These are phyloP conservation scores for Sanderia malayensis DNA, from an alignment of 30 jellyfish, hydroid and myxozoan species.

Conservation along the genomic window DNA sequence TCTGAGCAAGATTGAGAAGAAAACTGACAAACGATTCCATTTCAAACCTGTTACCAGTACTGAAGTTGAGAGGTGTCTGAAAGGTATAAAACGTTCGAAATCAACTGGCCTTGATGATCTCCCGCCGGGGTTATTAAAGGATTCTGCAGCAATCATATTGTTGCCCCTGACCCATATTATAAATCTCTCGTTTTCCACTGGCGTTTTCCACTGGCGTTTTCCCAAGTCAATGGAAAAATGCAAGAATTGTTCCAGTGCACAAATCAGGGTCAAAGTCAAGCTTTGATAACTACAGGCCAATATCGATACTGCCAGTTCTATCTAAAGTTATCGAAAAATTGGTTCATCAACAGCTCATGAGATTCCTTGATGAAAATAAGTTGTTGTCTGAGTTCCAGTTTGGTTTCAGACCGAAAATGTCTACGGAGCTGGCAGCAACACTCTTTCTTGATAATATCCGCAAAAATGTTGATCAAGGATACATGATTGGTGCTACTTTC, in stretches of 20 bases:
- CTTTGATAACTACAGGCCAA: conserved; percentile 71
- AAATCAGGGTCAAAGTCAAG: conserved; percentile 51
- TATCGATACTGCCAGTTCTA: conserved; percentile 60
- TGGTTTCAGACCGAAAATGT: conserved; percentile 51
- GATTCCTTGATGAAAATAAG: conserved; percentile 53
- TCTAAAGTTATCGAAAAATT: conserved; percentile 41
- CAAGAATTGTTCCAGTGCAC: conserved; percentile 67
- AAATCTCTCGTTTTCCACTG: conserved; percentile 51
- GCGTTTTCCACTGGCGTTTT: conserved; percentile 47
- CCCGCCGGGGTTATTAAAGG: conserved; percentile 67
- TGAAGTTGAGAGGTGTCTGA: conserved; percentile 33
- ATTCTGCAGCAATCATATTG: conserved; percentile 56
- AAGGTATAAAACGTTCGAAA: conserved; percentile 29
- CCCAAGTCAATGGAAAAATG: conserved; percentile 49
- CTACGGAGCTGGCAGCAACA: conserved; percentile 72
- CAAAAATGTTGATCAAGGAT: conserved; percentile 59
- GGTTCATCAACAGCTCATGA: conserved; percentile 67
- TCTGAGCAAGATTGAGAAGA: conserved; percentile 29
- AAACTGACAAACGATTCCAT: conserved; percentile 32
- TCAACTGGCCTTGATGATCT: conserved; percentile 59
- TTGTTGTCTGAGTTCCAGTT: conserved; percentile 61
- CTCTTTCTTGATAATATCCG: conserved; percentile 60
- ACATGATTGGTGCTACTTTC: conserved; percentile 71
- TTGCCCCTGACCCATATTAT: conserved; percentile 47
- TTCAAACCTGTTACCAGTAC: conserved; percentile 42